Conservation (phyloP, 2,113 vertebrate genomes). For the Tachysurus vachellii region DNA sequence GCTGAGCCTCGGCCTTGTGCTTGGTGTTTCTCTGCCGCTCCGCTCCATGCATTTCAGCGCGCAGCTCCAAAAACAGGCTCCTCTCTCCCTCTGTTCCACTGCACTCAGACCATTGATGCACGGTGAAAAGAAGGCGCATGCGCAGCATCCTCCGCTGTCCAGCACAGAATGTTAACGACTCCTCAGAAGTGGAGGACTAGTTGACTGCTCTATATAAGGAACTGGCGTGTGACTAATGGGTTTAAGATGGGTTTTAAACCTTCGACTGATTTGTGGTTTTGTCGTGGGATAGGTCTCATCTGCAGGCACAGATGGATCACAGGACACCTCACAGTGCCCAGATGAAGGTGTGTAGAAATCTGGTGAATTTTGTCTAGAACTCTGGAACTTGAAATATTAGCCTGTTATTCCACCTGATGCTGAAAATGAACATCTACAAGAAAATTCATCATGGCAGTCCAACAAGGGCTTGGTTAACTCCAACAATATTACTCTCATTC, state of each 20-base stretch:
- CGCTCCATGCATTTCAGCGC: slow-evolving; percentile 74
- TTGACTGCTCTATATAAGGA: slow-evolving; percentile 29
- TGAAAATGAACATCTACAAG: not conserved
- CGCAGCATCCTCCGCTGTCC: slow-evolving; percentile 70
- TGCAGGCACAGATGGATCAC: not conserved
- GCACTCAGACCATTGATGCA: slow-evolving; percentile 65
- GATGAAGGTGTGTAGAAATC: not conserved
- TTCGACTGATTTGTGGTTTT: not conserved
- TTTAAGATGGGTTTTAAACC: slow-evolving; percentile 4
- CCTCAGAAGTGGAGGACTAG: slow-evolving; percentile 25
- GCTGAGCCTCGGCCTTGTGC: slow-evolving; percentile 50
- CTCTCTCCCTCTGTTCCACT: slow-evolving; percentile 64
- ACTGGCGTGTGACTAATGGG: slow-evolving; percentile 7
- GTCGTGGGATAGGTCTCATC: not conserved
- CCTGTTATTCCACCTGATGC: not conserved
- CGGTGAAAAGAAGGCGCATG: slow-evolving; percentile 72
- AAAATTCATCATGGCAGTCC: not conserved
- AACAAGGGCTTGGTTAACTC: not conserved
- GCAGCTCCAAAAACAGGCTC: slow-evolving; percentile 57
- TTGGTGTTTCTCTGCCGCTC: slow-evolving; percentile 61
- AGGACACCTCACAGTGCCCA: not conserved
- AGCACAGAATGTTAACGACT: slow-evolving; percentile 75
- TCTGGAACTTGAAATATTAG: not conserved
- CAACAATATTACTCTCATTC: slow-evolving; percentile 12
- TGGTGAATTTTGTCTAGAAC: not conserved